Conservation (phyloP, 1,140 invertebrate genomes). For the Camponotus pennsylvanicus region DNA sequence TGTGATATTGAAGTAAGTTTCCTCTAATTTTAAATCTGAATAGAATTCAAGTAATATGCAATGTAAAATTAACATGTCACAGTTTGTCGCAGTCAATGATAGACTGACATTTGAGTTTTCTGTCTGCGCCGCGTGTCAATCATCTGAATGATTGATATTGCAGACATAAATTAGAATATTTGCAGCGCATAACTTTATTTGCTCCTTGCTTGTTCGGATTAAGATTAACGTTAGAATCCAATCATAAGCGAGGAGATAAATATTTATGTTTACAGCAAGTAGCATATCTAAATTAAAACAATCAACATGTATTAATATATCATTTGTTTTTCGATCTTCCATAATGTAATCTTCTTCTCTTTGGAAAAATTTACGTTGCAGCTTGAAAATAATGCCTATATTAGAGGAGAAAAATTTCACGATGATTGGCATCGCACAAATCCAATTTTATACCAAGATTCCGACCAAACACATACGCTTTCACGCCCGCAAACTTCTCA, state of each 20-base stretch:
- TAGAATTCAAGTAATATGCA: background rate
- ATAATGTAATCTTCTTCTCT: background rate
- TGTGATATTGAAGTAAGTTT: background rate
- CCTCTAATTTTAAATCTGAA: conserved; percentile 6
- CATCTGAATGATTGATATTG: background rate
- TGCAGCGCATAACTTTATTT: background rate
- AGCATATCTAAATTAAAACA: background rate
- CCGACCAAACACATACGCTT: conserved; percentile 71
- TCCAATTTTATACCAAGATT: conserved; percentile 73
- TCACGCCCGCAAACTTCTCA: conserved; percentile 43
- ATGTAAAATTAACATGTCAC: background rate
- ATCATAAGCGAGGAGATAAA: background rate
- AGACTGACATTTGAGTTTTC: conserved; percentile 1
- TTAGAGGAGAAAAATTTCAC: conserved; percentile 70
- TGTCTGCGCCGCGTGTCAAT: background rate
- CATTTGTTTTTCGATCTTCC: background rate
- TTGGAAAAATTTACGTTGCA: conserved; percentile 30
- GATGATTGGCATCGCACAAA: conserved; percentile 65
- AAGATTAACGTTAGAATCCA: conserved; percentile 27
- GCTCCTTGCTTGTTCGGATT: background rate
- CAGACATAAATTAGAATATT: conserved; percentile 34
- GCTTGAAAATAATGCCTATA: conserved; percentile 65
- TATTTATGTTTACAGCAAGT: background rate
- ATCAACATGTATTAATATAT: background rate
- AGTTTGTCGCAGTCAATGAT: conserved; percentile 6